A percentile compares a stretch with the other conserved stretches of the same genome.
phyloP scores from a whole-genome alignment of 2,888 invertebrate species.

The Mayetiola destructor region DNA sequence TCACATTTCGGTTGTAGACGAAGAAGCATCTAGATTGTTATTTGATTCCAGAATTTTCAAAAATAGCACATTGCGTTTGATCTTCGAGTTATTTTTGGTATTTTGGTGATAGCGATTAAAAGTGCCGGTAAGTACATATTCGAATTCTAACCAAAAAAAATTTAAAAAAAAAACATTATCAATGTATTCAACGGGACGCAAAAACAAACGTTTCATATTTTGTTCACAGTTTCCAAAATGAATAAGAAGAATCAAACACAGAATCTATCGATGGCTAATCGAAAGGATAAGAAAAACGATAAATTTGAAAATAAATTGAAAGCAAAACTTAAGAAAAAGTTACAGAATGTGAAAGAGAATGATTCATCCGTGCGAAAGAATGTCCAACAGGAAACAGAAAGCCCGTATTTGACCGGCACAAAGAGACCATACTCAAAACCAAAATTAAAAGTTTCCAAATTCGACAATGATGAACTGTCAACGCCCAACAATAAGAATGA shows the following conservation, averaged over 20 bases:
- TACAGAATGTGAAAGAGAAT: too few species aligned
- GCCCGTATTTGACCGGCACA: too few species aligned
- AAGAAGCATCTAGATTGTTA: background rate
- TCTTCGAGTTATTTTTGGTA: background rate
- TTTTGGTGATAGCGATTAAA: too few species aligned
- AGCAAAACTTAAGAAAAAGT: background rate
- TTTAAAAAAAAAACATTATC: too few species aligned
- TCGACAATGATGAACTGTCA: background rate
- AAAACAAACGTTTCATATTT: too few species aligned
- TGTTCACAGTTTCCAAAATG: too few species aligned
- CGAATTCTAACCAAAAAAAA: background rate
- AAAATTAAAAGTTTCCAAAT: background rate
- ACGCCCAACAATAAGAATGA: background rate
- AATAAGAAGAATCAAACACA: background rate
- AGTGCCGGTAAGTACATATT: background rate
- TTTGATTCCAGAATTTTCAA: background rate
- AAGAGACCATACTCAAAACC: background rate
- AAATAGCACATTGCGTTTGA: background rate
- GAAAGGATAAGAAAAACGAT: background rate
- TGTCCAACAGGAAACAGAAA: background rate
- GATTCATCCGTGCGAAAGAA: too few species aligned
- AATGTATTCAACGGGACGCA: too few species aligned
- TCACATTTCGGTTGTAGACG: slow-evolving; percentile 3
- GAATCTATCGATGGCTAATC: background rate
- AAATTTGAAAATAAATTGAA: background rate